Conservation (phyloP, 2,113 vertebrate genomes). For the Coturnix japonica region DNA sequence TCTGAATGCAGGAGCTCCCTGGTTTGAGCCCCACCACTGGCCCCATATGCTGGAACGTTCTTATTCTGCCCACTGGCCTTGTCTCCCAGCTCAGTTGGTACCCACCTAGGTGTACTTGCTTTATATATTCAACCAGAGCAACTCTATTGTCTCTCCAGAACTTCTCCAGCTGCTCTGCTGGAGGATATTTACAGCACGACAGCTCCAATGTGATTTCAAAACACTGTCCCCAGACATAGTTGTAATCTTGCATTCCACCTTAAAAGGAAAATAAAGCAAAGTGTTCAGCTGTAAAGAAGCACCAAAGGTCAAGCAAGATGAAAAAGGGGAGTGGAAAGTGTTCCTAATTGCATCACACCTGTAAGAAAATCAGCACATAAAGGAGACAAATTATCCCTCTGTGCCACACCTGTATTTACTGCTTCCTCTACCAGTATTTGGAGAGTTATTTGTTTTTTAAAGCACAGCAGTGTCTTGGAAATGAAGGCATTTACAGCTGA, state of each 20-base stretch:
- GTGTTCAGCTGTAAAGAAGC: neutral
- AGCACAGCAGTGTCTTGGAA: neutral
- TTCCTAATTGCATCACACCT: neutral
- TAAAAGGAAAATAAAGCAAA: conserved; percentile 47
- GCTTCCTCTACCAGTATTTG: neutral
- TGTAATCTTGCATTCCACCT: conserved; percentile 99
- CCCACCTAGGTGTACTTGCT: conserved; percentile 93
- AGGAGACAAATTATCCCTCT: neutral
- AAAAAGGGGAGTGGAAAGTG: neutral
- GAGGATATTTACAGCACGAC: conserved; percentile 95
- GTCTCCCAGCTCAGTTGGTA: accelerated
- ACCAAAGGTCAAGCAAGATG: neutral
- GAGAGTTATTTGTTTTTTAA: neutral
- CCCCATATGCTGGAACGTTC: neutral
- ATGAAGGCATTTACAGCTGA: neutral
- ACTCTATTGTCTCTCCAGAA: conserved; percentile 88
- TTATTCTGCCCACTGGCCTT: neutral
- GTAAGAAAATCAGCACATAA: neutral
- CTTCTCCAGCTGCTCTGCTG: conserved; percentile 74
- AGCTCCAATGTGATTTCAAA: conserved; percentile 93
- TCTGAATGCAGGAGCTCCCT: neutral
- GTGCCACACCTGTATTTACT: neutral
- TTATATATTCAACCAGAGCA: conserved; percentile 88
- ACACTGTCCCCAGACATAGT: conserved; percentile 94
- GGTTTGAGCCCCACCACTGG: neutral